A percentile compares a stretch with the other conserved stretches of the same genome.
Conservation (phyloP, 1,140 invertebrate species). For the Oncopodura yosiiana region DNA sequence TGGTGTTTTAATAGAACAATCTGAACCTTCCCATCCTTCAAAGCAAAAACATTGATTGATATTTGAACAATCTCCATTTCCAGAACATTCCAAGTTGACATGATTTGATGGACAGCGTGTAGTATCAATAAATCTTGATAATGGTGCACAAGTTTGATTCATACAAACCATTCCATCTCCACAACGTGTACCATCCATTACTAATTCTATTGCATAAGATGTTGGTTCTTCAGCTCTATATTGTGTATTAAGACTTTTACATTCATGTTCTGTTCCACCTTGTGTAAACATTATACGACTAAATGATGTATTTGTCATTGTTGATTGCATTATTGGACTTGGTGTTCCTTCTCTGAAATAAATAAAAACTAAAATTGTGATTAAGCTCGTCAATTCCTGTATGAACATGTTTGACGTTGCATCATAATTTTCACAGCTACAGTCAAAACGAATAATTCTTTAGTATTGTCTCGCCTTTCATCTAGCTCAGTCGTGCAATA, state of each 20-base stretch:
- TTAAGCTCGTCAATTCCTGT: constrained; percentile 76
- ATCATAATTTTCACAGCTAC: too few relatives aligned
- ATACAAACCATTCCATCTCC: constrained; percentile 78
- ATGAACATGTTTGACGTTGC: too few relatives aligned
- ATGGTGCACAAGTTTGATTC: constrained; percentile 79
- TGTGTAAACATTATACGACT: constrained; percentile 76
- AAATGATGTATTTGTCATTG: constrained; percentile 59
- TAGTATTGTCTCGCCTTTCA: too few relatives aligned
- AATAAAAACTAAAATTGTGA: too few relatives aligned
- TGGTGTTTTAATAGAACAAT: constrained; percentile 71
- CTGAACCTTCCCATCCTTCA: constrained; percentile 72
- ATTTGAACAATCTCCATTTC: constrained; percentile 89
- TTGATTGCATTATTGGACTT: constrained; percentile 61
- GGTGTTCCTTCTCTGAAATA: constrained; percentile 77
- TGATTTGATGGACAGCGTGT: constrained; percentile 74
- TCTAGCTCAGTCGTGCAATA: too few relatives aligned
- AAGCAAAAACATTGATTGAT: constrained; percentile 83
- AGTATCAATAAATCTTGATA: constrained; percentile 69
- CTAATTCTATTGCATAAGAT: constrained; percentile 64
- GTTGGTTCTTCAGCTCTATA: constrained; percentile 54
- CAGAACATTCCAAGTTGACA: constrained; percentile 78
- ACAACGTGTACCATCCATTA: constrained; percentile 82
- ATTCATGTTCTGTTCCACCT: constrained; percentile 73
- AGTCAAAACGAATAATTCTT: too few relatives aligned
- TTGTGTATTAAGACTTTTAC: constrained; percentile 64